Conservation (phyloP, 2,113 vertebrate species). For the Gymnorhina tibicen region DNA sequence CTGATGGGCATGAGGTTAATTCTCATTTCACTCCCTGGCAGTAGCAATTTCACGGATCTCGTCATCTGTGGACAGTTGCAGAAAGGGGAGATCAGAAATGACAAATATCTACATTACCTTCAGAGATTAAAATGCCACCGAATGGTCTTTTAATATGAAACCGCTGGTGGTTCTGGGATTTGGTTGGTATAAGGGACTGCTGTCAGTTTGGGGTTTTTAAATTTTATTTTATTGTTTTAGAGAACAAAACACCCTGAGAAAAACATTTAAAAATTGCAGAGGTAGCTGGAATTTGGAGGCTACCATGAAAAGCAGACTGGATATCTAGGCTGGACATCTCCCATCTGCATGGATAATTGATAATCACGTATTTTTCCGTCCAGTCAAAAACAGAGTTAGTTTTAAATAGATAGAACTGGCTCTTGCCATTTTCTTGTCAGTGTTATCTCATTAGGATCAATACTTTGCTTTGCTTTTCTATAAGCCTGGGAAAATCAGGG, state of each 20-base stretch:
- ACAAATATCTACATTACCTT: conserved; percentile 67
- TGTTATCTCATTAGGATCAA: conserved; percentile 25
- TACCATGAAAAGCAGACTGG: background rate
- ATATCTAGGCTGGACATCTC: background rate
- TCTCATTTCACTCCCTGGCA: conserved; percentile 63
- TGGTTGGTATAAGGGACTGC: background rate
- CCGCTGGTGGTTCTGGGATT: background rate
- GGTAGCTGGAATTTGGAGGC: background rate
- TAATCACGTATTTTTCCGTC: background rate
- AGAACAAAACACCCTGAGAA: background rate
- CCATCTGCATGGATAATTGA: background rate
- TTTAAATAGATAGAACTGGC: background rate
- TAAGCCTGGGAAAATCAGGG: conserved; percentile 18
- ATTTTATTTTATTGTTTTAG: background rate
- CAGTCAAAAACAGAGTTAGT: background rate
- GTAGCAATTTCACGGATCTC: conserved; percentile 67
- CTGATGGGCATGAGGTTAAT: conserved; percentile 56
- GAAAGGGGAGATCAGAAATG: conserved; percentile 61
- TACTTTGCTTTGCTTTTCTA: conserved; percentile 16
- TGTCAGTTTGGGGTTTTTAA: background rate
- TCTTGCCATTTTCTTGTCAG: background rate
- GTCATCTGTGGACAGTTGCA: conserved; percentile 55
- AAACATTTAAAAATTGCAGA: background rate
- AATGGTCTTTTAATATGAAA: conserved; percentile 49
- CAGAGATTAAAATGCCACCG: conserved; percentile 60